These are phyloP conservation scores for Drosophila erecta DNA, from an alignment of 1,140 invertebrate genomes.

Conservation along the genomic window DNA sequence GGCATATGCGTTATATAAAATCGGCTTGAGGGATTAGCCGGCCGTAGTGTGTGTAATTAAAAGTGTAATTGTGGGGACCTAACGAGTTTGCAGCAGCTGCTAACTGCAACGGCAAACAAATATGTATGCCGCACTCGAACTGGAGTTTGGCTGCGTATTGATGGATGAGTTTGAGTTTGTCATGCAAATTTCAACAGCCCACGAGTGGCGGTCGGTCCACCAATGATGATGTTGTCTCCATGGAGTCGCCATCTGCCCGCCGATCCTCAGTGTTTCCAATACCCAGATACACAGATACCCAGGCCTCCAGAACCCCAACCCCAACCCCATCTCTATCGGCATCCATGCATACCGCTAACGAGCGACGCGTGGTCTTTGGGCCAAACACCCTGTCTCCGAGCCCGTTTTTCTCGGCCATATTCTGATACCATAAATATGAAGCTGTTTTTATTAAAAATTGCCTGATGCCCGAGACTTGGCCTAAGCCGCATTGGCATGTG, in stretches of 20 bases:
- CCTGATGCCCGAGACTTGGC: constrained; percentile 44
- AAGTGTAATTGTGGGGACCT: constrained; percentile 76
- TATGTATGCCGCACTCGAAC: constrained; percentile 23
- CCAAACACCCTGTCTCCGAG: constrained; percentile 18
- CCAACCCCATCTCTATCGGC: neutral
- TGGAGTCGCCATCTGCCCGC: constrained; percentile 4
- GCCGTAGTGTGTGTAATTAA: constrained; percentile 60
- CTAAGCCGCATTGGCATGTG: constrained; percentile 67
- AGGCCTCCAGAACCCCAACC: neutral
- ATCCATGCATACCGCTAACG: constrained; percentile 47
- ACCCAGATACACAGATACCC: neutral
- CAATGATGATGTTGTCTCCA: constrained; percentile 58
- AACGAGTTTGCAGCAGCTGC: constrained; percentile 63
- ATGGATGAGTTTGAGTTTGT: constrained; percentile 83
- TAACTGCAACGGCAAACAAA: constrained; percentile 29
- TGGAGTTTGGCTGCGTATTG: constrained; percentile 67
- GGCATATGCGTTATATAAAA: constrained; percentile 58
- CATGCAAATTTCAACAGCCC: constrained; percentile 78
- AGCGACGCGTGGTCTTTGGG: constrained; percentile 69
- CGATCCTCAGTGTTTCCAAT: constrained; percentile 5
- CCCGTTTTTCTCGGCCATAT: constrained; percentile 44
- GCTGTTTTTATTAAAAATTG: constrained; percentile 82
- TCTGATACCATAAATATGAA: constrained; percentile 81
- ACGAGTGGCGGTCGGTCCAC: constrained; percentile 4
- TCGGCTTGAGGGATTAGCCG: constrained; percentile 66